These are phyloP conservation scores for Ciconia boyciana DNA, from an alignment of 2,113 vertebrate species.

Conservation along the genomic window DNA sequence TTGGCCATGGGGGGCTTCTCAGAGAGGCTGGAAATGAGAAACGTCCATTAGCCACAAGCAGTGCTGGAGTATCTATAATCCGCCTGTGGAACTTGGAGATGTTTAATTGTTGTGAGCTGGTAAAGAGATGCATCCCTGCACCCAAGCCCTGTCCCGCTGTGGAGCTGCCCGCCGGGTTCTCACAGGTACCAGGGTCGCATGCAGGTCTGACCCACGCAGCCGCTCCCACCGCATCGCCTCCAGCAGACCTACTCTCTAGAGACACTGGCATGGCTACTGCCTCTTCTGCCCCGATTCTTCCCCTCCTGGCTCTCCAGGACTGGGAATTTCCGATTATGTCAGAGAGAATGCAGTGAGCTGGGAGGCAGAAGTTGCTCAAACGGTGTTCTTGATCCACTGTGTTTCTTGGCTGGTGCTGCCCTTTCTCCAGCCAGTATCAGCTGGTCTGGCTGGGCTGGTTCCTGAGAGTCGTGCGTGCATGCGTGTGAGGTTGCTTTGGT, in stretches of 20 bases:
- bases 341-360: neutral
- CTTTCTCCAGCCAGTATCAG: neutral
- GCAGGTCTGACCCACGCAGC: neutral
- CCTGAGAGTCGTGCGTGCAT: neutral
- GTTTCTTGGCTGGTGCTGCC: neutral
- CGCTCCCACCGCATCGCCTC: neutral
- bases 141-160: neutral
- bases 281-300: neutral
- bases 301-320: neutral
- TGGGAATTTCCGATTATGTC: neutral
- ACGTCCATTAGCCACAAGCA: rapidly evolving
- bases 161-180: neutral
- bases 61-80: neutral
- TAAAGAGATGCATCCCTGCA: neutral
- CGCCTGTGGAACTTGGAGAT: neutral
- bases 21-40: neutral
- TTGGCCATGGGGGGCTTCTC: neutral
- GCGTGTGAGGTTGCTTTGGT: neutral
- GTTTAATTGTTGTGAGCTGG: neutral
- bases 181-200: rapidly evolving
- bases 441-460: neutral
- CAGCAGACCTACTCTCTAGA: neutral
- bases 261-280: rapidly evolving
- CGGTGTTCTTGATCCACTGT: rapidly evolving
- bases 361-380: neutral